Conservation (phyloP, 2,888 invertebrate species). For the Diplolepis rosae region DNA sequence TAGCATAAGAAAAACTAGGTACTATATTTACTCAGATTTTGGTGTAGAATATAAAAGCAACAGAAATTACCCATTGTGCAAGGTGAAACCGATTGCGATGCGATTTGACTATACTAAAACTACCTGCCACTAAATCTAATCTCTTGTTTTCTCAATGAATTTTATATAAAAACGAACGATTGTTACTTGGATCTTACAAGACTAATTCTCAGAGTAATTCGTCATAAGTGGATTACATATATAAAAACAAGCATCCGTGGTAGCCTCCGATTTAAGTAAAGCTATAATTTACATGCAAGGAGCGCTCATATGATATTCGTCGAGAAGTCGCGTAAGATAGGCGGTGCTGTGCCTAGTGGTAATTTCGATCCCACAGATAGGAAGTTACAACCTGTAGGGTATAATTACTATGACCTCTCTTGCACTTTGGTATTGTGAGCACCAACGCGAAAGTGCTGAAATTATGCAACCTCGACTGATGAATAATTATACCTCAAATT, state of each 20-base stretch:
- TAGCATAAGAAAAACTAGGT: too few relatives aligned
- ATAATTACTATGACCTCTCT: conserved; percentile 55
- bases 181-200: not conserved
- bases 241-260: conserved; percentile 49
- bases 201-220: conserved; percentile 44
- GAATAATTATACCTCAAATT: conserved; percentile 16
- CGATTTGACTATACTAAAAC: too few relatives aligned
- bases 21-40: too few relatives aligned
- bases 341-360: conserved; percentile 52
- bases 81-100: too few relatives aligned
- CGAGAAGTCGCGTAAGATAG: conserved; percentile 63
- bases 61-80: too few relatives aligned
- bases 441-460: conserved; percentile 44
- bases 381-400: conserved; percentile 56
- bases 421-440: conserved; percentile 54
- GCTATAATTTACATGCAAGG: conserved; percentile 65
- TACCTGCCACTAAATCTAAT: not conserved
- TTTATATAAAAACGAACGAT: not conserved
- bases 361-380: conserved; percentile 63
- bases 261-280: conserved; percentile 59
- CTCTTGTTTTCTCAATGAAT: not conserved
- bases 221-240: conserved; percentile 54
- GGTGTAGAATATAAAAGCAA: too few relatives aligned
- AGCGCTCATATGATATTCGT: conserved; percentile 56
- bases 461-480: conserved; percentile 22